phyloP scores from a whole-genome alignment of 2,113 vertebrate genomes.

The Asarcornis scutulata region DNA sequence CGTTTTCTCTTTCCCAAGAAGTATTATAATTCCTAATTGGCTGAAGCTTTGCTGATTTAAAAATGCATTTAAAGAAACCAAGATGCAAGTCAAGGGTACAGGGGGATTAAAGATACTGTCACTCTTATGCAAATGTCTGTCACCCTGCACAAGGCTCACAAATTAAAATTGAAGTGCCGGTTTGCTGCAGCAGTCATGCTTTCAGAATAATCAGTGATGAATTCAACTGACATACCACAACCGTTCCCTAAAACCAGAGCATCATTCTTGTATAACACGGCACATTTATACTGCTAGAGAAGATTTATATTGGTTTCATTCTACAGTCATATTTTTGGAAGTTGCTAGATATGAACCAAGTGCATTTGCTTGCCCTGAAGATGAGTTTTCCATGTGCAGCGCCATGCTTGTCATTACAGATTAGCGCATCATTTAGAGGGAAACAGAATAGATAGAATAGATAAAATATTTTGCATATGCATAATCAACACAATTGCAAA shows the following conservation, averaged over 20 bases:
- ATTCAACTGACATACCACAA: slow-evolving; percentile 35
- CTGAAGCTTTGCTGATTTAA: slow-evolving; percentile 35
- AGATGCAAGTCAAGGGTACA: slow-evolving; percentile 28
- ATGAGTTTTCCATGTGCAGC: slow-evolving; percentile 52
- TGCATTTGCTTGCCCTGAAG: slow-evolving; percentile 39
- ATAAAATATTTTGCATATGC: slow-evolving; percentile 68
- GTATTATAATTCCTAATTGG: slow-evolving; percentile 56
- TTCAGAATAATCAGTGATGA: slow-evolving; percentile 55
- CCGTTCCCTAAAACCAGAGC: slow-evolving; percentile 26
- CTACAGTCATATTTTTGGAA: not conserved
- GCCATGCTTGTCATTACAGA: slow-evolving; percentile 61
- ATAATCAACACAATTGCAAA: slow-evolving; percentile 65
- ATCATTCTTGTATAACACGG: not conserved
- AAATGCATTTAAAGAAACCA: slow-evolving; percentile 50
- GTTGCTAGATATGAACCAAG: not conserved
- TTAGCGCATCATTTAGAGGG: slow-evolving; percentile 26
- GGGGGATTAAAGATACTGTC: slow-evolving; percentile 62
- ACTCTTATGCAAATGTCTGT: slow-evolving; percentile 64
- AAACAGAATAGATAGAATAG: slow-evolving; percentile 22
- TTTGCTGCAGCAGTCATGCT: slow-evolving; percentile 37
- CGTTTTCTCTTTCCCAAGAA: slow-evolving; percentile 13
- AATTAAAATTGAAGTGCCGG: slow-evolving; percentile 64
- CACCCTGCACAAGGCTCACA: slow-evolving; percentile 33
- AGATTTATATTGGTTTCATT: slow-evolving; percentile 41
- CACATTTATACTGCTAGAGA: not conserved